Conservation (phyloP, 2,113 vertebrate species). For the Serinus canaria region DNA sequence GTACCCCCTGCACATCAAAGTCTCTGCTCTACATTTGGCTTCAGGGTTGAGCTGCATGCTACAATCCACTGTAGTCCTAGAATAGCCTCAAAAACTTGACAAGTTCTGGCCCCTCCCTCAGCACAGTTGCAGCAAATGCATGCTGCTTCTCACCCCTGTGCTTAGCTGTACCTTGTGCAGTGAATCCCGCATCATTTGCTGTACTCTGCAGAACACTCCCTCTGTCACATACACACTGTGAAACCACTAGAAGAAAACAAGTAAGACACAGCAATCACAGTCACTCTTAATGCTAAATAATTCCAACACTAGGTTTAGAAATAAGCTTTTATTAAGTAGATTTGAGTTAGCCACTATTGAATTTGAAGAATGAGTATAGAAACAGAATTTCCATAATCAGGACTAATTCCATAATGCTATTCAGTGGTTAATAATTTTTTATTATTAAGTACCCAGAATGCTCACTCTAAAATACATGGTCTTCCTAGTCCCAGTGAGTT, state of each 20-base stretch:
- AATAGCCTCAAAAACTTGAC: not conserved
- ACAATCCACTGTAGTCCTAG: not conserved
- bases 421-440: not conserved
- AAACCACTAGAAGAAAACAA: not conserved
- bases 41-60: not conserved
- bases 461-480: not conserved
- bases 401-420: not conserved
- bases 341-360: not conserved
- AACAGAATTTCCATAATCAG: not conserved
- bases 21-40: not conserved
- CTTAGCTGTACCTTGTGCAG: not conserved
- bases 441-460: not conserved
- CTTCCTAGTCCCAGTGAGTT: not conserved
- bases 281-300: not conserved
- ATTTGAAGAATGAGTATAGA: not conserved
- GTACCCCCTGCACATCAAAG: not conserved
- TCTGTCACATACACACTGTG: not conserved
- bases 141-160: not conserved
- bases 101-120: not conserved
- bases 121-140: not conserved
- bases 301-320: not conserved
- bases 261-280: not conserved
- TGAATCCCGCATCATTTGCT: not conserved
- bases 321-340: conserved; percentile 36
- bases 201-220: not conserved